A percentile compares a stretch with the other conserved stretches of the same genome.
phyloP scores from a whole-genome alignment of 2,113 vertebrate genomes.

The Passer domesticus region DNA sequence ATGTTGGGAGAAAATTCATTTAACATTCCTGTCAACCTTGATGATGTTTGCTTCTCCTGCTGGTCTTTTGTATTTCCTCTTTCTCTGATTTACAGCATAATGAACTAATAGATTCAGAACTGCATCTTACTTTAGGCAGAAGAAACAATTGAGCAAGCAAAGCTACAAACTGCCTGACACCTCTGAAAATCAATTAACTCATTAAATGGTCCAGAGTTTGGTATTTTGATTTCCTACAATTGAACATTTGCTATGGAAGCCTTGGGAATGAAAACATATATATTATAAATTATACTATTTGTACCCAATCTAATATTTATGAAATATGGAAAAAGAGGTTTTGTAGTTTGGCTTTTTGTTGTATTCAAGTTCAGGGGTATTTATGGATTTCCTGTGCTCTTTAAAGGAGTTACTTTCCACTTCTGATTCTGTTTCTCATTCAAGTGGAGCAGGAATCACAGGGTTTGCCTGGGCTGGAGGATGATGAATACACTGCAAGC shows the following conservation, averaged over 20 bases:
- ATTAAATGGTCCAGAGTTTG: background rate
- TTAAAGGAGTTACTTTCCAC: background rate
- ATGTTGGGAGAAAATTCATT: conserved; percentile 3
- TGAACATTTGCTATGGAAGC: background rate
- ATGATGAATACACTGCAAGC: background rate
- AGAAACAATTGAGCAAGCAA: background rate
- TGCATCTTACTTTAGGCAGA: background rate
- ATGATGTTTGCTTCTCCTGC: background rate
- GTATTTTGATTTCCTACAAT: background rate
- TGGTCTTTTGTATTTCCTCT: conserved; percentile 6
- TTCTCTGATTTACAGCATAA: conserved; percentile 10
- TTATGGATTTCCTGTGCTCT: background rate
- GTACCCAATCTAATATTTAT: background rate
- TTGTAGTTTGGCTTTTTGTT: background rate
- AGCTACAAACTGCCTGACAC: background rate
- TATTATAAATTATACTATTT: background rate
- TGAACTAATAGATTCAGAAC: background rate
- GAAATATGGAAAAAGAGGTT: background rate
- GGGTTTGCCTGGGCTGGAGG: background rate
- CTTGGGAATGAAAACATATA: background rate
- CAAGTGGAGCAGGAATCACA: background rate
- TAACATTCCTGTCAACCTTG: background rate
- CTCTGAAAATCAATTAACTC: background rate
- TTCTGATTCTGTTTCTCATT: background rate
- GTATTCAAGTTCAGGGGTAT: background rate